Conservation (phyloP, 2,888 invertebrate species). For the Minunthozetes semirufus region DNA sequence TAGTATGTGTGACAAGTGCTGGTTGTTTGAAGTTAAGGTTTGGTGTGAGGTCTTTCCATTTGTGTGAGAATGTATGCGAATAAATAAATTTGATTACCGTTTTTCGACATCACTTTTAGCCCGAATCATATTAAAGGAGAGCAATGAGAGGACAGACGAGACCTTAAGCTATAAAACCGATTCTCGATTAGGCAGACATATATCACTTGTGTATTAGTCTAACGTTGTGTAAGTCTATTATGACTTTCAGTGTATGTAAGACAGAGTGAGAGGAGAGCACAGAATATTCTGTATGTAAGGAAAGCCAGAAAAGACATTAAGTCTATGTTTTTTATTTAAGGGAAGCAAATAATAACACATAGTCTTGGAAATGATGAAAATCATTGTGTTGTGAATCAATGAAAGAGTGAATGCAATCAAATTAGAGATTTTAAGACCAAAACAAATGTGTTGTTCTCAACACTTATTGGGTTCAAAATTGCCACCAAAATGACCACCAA, state of each 20-base stretch:
- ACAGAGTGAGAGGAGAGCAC: too few species aligned
- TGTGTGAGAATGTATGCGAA: not conserved
- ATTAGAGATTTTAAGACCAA: not conserved
- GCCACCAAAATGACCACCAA: not conserved
- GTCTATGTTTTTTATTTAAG: not conserved
- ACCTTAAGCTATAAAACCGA: not conserved
- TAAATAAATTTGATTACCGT: constrained; percentile 9
- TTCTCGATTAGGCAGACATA: not conserved
- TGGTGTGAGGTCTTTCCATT: not conserved
- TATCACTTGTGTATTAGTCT: not conserved
- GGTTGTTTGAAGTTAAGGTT: not conserved
- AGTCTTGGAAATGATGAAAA: not conserved
- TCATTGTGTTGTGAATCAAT: not conserved
- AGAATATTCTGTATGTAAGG: too few species aligned
- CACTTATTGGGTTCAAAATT: not conserved
- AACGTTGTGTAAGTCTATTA: too few species aligned
- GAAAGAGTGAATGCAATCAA: constrained; percentile 2
- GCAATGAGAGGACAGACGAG: not conserved
- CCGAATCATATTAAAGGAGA: not conserved
- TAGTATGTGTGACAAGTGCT: too few species aligned
- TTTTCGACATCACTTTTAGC: not conserved
- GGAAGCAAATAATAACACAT: not conserved
- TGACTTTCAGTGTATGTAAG: too few species aligned
- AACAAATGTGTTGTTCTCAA: not conserved
- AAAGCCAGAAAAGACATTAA: not conserved